Conservation (phyloP, 2,113 vertebrate species). For the Cavia aperea region DNA sequence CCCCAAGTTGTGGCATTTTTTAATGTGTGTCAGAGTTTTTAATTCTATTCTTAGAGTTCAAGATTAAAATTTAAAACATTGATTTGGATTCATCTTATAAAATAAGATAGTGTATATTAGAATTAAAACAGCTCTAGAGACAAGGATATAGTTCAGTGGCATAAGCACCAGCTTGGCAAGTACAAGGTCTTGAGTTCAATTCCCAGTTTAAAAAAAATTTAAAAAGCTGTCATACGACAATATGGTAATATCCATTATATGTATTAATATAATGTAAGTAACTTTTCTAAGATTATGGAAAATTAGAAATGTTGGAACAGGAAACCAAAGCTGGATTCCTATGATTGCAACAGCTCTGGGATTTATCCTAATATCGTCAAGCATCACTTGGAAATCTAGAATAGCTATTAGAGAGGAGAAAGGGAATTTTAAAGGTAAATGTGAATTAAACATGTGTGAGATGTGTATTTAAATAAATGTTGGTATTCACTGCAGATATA, state of each 20-base stretch:
- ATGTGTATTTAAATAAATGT: background rate
- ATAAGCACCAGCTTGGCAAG: no score
- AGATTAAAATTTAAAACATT: background rate
- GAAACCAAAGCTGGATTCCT: background rate
- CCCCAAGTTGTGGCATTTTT: background rate
- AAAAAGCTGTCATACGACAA: background rate
- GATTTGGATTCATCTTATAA: background rate
- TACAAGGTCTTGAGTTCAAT: no score
- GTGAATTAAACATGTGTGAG: background rate
- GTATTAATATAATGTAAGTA: background rate
- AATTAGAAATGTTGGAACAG: background rate
- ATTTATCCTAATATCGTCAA: background rate
- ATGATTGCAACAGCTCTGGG: background rate
- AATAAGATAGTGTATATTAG: background rate
- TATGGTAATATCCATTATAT: background rate
- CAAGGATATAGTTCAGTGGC: no score
- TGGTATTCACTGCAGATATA: background rate
- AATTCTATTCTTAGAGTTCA: background rate
- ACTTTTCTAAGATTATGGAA: background rate
- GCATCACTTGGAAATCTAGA: background rate
- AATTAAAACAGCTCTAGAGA: background rate
- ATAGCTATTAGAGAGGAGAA: background rate
- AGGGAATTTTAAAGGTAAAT: background rate
- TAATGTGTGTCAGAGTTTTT: background rate
- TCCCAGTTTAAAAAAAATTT: no score